Conservation (phyloP, 2,888 invertebrate species). For the Mimachlamys varia region DNA sequence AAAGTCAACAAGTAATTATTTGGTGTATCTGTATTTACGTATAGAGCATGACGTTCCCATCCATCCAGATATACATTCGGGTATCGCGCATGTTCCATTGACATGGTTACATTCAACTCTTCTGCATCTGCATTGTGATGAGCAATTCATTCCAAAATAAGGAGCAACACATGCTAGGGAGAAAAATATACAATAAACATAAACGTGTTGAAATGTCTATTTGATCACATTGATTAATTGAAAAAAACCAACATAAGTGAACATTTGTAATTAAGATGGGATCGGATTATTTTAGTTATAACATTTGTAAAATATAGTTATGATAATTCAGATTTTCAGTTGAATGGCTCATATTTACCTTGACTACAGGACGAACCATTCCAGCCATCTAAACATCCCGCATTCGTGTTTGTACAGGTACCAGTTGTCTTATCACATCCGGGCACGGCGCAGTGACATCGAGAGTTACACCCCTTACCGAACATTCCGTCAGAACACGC, state of each 20-base stretch:
- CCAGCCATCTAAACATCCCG: background rate
- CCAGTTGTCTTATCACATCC: background rate
- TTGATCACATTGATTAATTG: too few relatives aligned
- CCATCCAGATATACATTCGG: background rate
- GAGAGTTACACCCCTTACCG: background rate
- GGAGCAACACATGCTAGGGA: background rate
- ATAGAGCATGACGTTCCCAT: conserved; percentile 17
- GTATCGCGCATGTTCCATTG: background rate
- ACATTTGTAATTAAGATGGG: too few relatives aligned
- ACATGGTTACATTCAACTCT: background rate
- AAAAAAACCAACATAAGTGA: too few relatives aligned
- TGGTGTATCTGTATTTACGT: background rate
- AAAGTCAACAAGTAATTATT: too few relatives aligned
- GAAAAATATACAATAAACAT: background rate
- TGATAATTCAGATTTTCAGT: too few relatives aligned
- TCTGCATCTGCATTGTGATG: background rate
- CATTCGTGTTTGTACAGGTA: background rate
- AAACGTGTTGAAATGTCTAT: too few relatives aligned
- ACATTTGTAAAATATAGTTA: too few relatives aligned
- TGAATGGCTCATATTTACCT: background rate
- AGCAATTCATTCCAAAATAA: background rate
- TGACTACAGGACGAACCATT: background rate
- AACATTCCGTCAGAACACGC: background rate
- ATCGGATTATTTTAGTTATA: too few relatives aligned
- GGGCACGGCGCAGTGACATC: background rate